Conservation (phyloP, 53 echinoderm and acorn worm species). For the Patiria pectinifera region DNA sequence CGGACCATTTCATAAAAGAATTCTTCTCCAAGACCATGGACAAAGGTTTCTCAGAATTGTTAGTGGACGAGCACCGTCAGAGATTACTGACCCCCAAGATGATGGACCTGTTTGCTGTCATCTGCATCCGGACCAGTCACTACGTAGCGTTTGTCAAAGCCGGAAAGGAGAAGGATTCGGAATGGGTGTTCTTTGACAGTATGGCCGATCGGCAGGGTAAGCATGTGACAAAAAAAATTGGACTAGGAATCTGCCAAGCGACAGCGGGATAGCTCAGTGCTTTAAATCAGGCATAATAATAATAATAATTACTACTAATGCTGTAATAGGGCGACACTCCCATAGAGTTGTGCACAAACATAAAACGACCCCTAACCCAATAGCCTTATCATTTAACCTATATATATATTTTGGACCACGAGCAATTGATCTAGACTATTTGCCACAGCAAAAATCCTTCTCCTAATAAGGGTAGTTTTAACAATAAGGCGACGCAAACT, state of each 20-base stretch:
- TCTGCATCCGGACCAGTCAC: conserved; percentile 96
- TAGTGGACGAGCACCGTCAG: conserved; percentile 29
- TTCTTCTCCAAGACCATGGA: conserved; percentile 22
- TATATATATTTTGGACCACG: too few species aligned
- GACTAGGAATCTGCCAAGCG: conserved; percentile 36
- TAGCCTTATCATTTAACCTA: too few species aligned
- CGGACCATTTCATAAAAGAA: conserved; percentile 8
- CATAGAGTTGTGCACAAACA: conserved; percentile 29
- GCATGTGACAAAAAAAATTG: too few species aligned
- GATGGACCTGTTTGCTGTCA: conserved; percentile 93
- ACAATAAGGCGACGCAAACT: too few species aligned
- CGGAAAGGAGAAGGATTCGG: too few species aligned
- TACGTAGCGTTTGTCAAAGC: conserved; percentile 26
- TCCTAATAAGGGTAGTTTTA: too few species aligned
- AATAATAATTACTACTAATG: conserved; percentile 17
- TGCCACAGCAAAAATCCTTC: too few species aligned
- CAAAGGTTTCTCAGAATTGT: not conserved
- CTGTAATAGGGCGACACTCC: not conserved
- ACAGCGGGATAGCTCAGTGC: conserved; percentile 62
- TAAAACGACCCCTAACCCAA: too few species aligned
- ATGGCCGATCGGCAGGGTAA: too few species aligned
- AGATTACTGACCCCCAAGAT: conserved; percentile 32
- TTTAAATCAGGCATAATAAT: conserved; percentile 84
- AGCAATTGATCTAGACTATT: too few species aligned
- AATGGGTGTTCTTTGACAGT: too few species aligned